Evolutionary conservation across 37 sponge, comb jelly and placozoan genomes (phyloP).

Genomic region (Cliona cf. orientalis): DNA sequence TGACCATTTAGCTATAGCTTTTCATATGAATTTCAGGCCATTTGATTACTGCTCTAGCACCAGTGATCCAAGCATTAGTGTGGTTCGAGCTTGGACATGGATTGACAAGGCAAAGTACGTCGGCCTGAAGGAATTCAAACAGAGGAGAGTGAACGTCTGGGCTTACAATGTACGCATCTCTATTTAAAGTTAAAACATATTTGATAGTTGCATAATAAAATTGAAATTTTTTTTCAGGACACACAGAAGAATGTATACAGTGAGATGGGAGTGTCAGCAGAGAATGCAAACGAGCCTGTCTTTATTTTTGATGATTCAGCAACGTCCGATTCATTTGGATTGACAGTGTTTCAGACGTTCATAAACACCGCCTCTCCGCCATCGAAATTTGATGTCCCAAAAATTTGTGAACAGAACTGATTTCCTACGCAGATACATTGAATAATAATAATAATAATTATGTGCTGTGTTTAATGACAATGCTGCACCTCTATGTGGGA

Average conservation of each 20-base stretch:
- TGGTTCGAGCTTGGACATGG: background rate
- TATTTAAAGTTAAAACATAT: too few species aligned
- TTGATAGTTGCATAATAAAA: background rate
- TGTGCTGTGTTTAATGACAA: too few species aligned
- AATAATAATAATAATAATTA: too few species aligned
- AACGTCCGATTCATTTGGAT: background rate
- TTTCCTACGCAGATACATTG: too few species aligned
- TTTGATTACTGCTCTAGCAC: background rate
- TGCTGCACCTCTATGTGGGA: too few species aligned
- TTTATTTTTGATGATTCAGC: background rate
- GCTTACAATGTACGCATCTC: background rate
- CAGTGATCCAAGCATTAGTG: background rate
- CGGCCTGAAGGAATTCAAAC: background rate
- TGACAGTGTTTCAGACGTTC: background rate
- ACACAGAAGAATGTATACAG: background rate
- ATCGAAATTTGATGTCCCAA: background rate
- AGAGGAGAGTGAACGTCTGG: background rate
- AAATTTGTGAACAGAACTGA: background rate
- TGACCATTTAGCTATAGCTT: too few species aligned
- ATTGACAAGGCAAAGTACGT: background rate
- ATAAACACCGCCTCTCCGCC: background rate
- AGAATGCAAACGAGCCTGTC: background rate
- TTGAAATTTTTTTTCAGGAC: too few species aligned
- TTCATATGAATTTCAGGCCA: background rate
- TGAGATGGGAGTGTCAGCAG: background rate